Evolutionary conservation across 2,888 invertebrate genomes (phyloP).

Genomic region (Carpatolechia fugitivella): DNA sequence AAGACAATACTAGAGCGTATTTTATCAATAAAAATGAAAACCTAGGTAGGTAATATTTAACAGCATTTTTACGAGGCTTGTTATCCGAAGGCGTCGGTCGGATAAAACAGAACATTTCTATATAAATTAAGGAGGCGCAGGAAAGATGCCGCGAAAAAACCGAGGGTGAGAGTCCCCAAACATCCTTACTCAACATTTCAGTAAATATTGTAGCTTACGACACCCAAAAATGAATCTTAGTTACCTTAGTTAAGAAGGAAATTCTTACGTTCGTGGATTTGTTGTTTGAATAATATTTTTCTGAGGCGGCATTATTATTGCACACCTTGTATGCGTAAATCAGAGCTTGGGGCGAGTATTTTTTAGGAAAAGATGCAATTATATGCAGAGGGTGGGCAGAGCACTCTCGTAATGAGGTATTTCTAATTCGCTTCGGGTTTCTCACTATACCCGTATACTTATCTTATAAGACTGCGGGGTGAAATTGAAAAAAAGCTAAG

Average conservation of each 20-base stretch:
- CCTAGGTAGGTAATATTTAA: conserved; percentile 30
- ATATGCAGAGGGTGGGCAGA: conserved; percentile 63
- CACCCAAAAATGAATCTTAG: conserved; percentile 47
- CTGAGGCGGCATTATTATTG: conserved; percentile 73
- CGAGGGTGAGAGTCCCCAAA: conserved; percentile 66
- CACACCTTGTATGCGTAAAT: conserved; percentile 80
- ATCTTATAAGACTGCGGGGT: not conserved
- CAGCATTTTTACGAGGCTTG: conserved; percentile 47
- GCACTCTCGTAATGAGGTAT: conserved; percentile 53
- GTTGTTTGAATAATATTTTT: conserved; percentile 65
- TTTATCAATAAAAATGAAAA: not conserved
- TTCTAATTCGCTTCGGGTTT: conserved; percentile 35
- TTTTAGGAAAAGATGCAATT: conserved; percentile 77
- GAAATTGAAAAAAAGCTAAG: not conserved
- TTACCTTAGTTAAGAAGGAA: conserved; percentile 34
- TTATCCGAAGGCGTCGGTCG: conserved; percentile 57
- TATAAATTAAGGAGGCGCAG: conserved; percentile 71
- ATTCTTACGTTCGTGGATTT: conserved; percentile 32
- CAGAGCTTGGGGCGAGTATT: conserved; percentile 72
- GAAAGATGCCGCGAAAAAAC: conserved; percentile 71
- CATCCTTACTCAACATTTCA: conserved; percentile 72
- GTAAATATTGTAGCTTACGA: conserved; percentile 58
- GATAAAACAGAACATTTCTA: conserved; percentile 72
- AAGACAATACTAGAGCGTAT: not conserved
- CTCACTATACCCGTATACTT: not conserved